Evolutionary conservation across 2,797 vertebrate species (phyloP), one percentile per base, ranked within the genome.

Genomic region (Micropoecilia bifurca): DNA sequence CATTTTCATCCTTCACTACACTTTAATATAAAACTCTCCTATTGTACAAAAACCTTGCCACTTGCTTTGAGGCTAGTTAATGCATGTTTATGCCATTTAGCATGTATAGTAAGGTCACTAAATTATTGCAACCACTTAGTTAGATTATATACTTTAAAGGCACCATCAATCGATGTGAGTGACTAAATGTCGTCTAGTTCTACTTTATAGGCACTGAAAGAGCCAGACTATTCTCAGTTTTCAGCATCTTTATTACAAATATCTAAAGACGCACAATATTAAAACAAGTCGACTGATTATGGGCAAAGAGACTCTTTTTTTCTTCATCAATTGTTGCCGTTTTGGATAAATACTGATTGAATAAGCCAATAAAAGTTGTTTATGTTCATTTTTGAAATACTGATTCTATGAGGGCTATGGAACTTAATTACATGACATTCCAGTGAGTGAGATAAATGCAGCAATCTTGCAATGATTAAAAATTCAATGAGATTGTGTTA

Each of bases 21-120:
- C 53, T 7, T 41, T n/a, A 75, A n/a, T 39, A n/a, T 39, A 47
- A 84, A 83, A 81, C 10, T 33, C 36, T 55, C 63, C 43, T 78
- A 16, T 3, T 66, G 66, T 77, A 55, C 50, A 10, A 36, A 73
- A 87, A 75, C 16, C 33, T n/a, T 80, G 50, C 6, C 78, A 72
- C 63, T 61, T 25, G 46, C 71, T 78, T 73, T 77, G 76, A 80
- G 71, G 57, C 80, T 85, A 55, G 78, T 83, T 79, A 76, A 68
- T 63, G 47, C 22, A 36, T 16, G 55, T 53, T 66, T 1, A 63
- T 88, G 79, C 80, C 50, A n/a, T 76, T 30, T 61, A 81, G 75
- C 75, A 53, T 76, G 57, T 48, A 46, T 28, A 53, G 18, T 47
- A 82, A 41, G 14, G 63, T 73, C 9, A 77, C 16, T 41, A 36